phyloP scores from a whole-genome alignment of 2,113 vertebrate genomes.

The Etheostoma cragini region DNA sequence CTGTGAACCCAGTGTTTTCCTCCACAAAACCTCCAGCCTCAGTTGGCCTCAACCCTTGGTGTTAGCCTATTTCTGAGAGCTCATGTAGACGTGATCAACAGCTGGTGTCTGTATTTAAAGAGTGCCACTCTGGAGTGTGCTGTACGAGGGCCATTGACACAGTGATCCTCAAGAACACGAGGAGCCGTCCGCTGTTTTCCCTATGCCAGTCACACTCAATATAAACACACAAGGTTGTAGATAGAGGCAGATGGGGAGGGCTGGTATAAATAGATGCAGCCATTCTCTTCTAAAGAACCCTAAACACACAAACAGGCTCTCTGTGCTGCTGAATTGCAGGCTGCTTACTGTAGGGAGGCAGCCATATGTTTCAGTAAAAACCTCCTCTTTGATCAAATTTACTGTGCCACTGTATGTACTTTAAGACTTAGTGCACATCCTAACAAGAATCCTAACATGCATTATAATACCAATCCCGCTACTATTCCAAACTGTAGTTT shows the following conservation, averaged over 20 bases:
- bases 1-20: conserved; percentile 34
- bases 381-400: conserved; percentile 43
- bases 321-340: conserved; percentile 22
- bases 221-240: conserved; percentile 78
- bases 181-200: conserved; percentile 68
- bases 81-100: conserved; percentile 66
- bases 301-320: conserved; percentile 62
- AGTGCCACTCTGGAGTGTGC: conserved; percentile 67
- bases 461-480: background rate
- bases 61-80: conserved; percentile 67
- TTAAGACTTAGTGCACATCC: background rate
- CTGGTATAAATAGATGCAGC: conserved; percentile 71
- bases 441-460: background rate
- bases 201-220: conserved; percentile 65
- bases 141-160: conserved; percentile 75
- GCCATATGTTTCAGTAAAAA: conserved; percentile 52
- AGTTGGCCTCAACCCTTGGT: conserved; percentile 35
- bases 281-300: conserved; percentile 49
- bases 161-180: conserved; percentile 78
- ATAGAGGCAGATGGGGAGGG: conserved; percentile 53
- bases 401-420: background rate
- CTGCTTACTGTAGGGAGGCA: conserved; percentile 43
- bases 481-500: background rate
- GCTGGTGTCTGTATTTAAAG: conserved; percentile 82
- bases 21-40: conserved; percentile 35